A percentile compares a stretch with the other conserved stretches of the same genome.
Conservation (phyloP, 2,113 vertebrate genomes). For the Pandion haliaetus region DNA sequence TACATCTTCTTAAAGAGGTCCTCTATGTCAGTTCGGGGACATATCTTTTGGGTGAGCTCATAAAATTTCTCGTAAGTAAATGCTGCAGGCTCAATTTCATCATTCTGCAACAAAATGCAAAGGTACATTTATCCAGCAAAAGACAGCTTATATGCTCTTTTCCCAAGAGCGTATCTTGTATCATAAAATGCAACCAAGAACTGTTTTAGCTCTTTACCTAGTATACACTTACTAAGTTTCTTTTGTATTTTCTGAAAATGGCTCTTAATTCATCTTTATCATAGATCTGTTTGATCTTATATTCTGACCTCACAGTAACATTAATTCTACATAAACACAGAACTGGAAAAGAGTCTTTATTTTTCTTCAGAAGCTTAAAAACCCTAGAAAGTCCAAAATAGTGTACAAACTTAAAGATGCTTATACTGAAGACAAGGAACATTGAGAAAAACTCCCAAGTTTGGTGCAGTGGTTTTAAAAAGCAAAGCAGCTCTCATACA, state of each 20-base stretch:
- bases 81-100: constrained; percentile 91
- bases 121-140: not conserved
- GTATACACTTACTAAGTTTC: not conserved
- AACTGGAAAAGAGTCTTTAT: not conserved
- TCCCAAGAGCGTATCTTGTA: not conserved
- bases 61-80: constrained; percentile 99
- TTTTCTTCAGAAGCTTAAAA: not conserved
- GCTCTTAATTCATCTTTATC: not conserved
- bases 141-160: not conserved
- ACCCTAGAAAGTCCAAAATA: not conserved
- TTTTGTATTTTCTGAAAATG: not conserved
- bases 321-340: not conserved
- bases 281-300: not conserved
- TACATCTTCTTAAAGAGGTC: constrained; percentile 98
- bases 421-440: not conserved
- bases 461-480: not conserved
- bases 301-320: not conserved
- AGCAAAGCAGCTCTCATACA: not conserved
- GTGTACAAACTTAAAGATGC: not conserved
- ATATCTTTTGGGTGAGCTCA: constrained; percentile 98
- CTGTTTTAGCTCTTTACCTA: not conserved
- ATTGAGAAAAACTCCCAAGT: not conserved
- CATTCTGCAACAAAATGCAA: constrained; percentile 83
- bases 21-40: constrained; percentile 96
- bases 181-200: not conserved